Percentiles rank a stretch among this genome's conserved stretches.
These are phyloP conservation scores for Tragulus kanchil DNA, from an alignment of 2,113 vertebrate genomes.

Conservation along the genomic window DNA sequence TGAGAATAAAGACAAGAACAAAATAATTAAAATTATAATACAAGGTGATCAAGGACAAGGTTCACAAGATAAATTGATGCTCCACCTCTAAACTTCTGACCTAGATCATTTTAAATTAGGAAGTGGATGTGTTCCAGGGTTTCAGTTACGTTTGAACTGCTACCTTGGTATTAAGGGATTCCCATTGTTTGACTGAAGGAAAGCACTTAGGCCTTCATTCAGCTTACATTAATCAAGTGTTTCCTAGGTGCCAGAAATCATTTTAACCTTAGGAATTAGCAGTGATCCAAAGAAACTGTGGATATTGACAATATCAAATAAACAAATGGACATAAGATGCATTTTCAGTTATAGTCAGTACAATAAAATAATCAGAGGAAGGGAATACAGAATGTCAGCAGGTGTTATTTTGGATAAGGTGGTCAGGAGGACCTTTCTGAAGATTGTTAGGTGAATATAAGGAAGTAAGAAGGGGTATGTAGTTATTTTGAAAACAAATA, in stretches of 20 bases:
- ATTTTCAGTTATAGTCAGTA: neutral
- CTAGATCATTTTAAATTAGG: neutral
- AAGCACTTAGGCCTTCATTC: neutral
- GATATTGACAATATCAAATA: neutral
- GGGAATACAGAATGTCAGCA: neutral
- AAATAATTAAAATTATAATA: neutral
- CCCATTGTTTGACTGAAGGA: neutral
- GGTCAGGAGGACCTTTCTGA: neutral
- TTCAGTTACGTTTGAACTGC: neutral
- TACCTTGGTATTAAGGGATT: neutral
- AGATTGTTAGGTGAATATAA: neutral
- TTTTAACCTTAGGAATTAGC: neutral
- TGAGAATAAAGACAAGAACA: neutral
- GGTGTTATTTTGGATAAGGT: neutral
- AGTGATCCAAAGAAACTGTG: neutral
- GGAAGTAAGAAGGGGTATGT: neutral
- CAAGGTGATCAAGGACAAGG: neutral
- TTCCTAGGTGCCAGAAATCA: neutral
- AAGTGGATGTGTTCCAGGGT: neutral
- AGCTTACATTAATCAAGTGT: neutral
- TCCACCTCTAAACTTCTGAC: neutral
- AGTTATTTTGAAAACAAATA: neutral
- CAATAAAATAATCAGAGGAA: neutral
- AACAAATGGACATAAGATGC: neutral
- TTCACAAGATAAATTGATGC: neutral